Percentiles rank a stretch among this genome's conserved stretches.
Conservation (phyloP, 2,888 invertebrate species). For the Hydrotaea diabolus region DNA sequence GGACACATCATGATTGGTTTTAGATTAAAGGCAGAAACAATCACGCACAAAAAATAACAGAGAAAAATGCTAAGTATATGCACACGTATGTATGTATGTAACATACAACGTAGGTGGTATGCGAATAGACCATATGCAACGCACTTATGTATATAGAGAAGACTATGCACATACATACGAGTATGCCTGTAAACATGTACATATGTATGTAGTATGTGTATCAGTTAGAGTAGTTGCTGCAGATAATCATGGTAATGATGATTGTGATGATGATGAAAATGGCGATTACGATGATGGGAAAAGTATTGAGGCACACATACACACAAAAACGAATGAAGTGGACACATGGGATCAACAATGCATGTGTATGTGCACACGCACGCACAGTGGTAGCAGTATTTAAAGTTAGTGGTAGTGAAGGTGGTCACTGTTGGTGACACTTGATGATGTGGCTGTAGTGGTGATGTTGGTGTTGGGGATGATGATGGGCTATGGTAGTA, state of each 20-base stretch:
- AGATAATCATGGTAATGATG: conserved; percentile 53
- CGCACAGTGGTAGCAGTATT: conserved; percentile 45
- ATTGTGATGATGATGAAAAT: conserved; percentile 67
- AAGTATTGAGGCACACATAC: neutral
- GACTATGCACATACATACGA: conserved; percentile 29
- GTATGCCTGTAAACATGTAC: no score
- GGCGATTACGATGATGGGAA: neutral
- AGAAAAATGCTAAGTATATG: neutral
- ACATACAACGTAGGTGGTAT: neutral
- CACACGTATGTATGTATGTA: conserved; percentile 9
- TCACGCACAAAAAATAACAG: neutral
- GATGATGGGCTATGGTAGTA: neutral
- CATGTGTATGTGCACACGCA: neutral
- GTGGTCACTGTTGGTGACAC: conserved; percentile 9
- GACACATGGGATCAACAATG: neutral
- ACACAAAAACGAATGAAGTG: conserved; percentile 7
- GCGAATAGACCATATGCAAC: neutral
- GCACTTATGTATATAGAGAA: conserved; percentile 25
- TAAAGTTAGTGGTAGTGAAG: conserved; percentile 12
- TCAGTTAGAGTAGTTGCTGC: conserved; percentile 27
- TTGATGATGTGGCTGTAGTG: conserved; percentile 46
- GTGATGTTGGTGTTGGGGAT: conserved; percentile 50
- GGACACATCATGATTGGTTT: conserved; percentile 8
- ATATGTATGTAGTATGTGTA: no score
- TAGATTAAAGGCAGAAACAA: neutral